These are phyloP conservation scores for Acanthococcus lagerstroemiae DNA, from an alignment of 2,888 invertebrate species.

Conservation along the genomic window DNA sequence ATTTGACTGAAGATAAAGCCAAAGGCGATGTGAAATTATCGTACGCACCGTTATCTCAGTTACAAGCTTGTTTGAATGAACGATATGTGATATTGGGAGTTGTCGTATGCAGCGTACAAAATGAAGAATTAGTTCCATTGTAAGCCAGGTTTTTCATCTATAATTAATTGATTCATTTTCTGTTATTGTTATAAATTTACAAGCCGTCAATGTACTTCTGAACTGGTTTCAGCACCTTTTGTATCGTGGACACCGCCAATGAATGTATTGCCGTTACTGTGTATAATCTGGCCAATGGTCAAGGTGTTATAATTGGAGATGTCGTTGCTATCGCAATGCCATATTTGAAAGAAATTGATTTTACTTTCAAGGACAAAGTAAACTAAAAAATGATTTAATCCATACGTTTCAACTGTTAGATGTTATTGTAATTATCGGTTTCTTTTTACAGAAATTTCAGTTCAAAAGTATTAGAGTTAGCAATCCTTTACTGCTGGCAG, in stretches of 20 bases:
- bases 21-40: conserved; percentile 43
- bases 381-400: conserved; percentile 38
- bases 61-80: conserved; percentile 55
- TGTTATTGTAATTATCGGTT: neutral
- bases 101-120: conserved; percentile 69
- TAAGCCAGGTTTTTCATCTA: conserved; percentile 39
- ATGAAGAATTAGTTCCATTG: conserved; percentile 68
- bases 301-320: conserved; percentile 76
- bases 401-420: too few relatives aligned
- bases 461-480: conserved; percentile 69
- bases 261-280: conserved; percentile 65
- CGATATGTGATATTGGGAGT: conserved; percentile 61
- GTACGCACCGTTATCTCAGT: conserved; percentile 45
- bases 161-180: neutral
- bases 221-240: conserved; percentile 59
- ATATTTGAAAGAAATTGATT: conserved; percentile 49
- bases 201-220: too few relatives aligned
- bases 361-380: conserved; percentile 50
- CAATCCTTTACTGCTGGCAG: conserved; percentile 60
- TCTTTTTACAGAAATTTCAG: conserved; percentile 53
- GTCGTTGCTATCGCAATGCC: conserved; percentile 73
- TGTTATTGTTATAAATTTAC: neutral
- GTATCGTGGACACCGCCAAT: conserved; percentile 62
- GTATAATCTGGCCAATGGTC: conserved; percentile 72
- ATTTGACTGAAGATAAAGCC: conserved; percentile 23